phyloP scores from a whole-genome alignment of 2,113 vertebrate species.

The Alouatta palliata region DNA sequence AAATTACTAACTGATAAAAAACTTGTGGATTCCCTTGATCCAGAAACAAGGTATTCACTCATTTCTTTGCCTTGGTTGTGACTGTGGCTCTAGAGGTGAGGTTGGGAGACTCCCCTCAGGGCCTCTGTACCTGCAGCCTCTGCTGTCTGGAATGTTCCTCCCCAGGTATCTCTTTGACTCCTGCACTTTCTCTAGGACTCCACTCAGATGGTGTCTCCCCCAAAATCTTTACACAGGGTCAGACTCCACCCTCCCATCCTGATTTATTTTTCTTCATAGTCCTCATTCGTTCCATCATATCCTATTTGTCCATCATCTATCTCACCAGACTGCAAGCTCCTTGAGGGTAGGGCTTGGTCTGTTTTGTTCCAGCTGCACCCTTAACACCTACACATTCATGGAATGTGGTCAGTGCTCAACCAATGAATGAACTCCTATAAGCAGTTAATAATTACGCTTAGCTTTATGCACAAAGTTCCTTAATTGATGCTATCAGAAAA shows the following conservation, averaged over 20 bases:
- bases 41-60: constrained; percentile 91
- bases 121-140: neutral
- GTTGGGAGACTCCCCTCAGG: too few relatives aligned
- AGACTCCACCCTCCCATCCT: neutral
- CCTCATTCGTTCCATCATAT: neutral
- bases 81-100: neutral
- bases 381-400: neutral
- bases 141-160: neutral
- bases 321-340: neutral
- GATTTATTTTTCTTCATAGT: neutral
- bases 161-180: accelerated
- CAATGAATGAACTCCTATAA: too few relatives aligned
- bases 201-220: neutral
- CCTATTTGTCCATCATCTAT: neutral
- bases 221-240: too few relatives aligned
- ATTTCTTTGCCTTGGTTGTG: neutral
- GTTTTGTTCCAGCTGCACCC: neutral
- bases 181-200: neutral
- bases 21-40: constrained; percentile 88
- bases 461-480: neutral
- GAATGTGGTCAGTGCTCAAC: too few relatives aligned
- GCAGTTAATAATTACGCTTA: neutral
- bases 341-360: neutral
- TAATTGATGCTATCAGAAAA: neutral
- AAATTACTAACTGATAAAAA: constrained; percentile 88